Conservation (phyloP, 2,888 invertebrate species). For the Limenitis camilla region DNA sequence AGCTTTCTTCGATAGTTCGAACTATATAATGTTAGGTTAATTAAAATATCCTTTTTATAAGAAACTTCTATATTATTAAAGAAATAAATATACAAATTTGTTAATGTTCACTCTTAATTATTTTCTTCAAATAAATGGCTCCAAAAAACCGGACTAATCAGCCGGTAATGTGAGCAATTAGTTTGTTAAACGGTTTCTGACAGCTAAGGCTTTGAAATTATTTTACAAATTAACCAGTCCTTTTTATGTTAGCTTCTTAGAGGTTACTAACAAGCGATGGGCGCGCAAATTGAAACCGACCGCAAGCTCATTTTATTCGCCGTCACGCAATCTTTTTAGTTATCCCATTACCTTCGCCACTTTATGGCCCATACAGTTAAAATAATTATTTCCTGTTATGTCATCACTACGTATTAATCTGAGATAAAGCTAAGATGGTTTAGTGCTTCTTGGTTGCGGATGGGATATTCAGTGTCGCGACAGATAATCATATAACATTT, state of each 20-base stretch:
- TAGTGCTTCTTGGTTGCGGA: conserved; percentile 51
- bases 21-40: too few relatives aligned
- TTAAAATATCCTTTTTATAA: too few relatives aligned
- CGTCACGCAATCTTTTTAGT: conserved; percentile 48
- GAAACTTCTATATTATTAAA: too few relatives aligned
- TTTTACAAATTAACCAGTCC: conserved; percentile 32
- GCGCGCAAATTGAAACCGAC: conserved; percentile 59
- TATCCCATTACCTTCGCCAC: conserved; percentile 25
- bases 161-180: conserved; percentile 9
- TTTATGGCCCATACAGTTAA: conserved; percentile 29
- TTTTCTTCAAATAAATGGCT: not conserved
- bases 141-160: conserved; percentile 2
- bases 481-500: conserved; percentile 56
- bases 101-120: not conserved
- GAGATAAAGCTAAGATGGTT: conserved; percentile 43
- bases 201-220: conserved; percentile 14
- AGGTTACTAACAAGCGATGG: conserved; percentile 45
- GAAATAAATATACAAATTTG: too few relatives aligned
- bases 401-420: conserved; percentile 21
- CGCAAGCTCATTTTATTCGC: conserved; percentile 53
- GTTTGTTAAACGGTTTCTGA: conserved; percentile 10
- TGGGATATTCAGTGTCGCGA: conserved; percentile 53
- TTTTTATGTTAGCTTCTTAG: conserved; percentile 40
- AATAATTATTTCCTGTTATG: conserved; percentile 34
- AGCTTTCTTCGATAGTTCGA: too few relatives aligned